phyloP scores from a whole-genome alignment of 2,888 invertebrate genomes.

The Calliphora vomitoria region DNA sequence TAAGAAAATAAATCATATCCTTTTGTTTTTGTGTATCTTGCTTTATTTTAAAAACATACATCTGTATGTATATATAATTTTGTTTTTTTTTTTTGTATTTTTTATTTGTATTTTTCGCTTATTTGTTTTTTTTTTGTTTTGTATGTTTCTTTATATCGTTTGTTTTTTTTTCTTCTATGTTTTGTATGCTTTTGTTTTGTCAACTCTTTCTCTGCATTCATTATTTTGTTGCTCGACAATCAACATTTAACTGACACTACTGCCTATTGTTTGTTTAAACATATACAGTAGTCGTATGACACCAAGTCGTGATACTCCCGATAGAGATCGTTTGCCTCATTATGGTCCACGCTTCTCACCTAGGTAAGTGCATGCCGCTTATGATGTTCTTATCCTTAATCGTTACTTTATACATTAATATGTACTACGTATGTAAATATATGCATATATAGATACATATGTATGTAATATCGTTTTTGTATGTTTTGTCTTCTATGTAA shows the following conservation, averaged over 20 bases:
- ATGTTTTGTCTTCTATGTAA: conserved; percentile 40
- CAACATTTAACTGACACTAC: conserved; percentile 53
- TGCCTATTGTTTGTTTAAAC: conserved; percentile 63
- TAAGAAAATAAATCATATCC: conserved; percentile 54
- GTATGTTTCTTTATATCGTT: conserved; percentile 75
- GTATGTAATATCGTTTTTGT: conserved; percentile 3
- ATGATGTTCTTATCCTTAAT: neutral
- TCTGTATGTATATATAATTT: conserved; percentile 61
- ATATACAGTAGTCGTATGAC: conserved; percentile 90
- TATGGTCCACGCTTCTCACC: conserved; percentile 95
- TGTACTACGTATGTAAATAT: no score
- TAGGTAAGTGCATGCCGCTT: conserved; percentile 81
- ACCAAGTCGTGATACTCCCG: conserved; percentile 93
- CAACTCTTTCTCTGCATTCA: conserved; percentile 76
- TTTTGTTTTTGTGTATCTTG: conserved; percentile 74
- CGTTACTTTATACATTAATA: neutral
- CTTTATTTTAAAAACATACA: conserved; percentile 41
- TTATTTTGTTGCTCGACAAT: conserved; percentile 64
- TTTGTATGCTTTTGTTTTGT: conserved; percentile 80
- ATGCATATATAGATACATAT: no score
- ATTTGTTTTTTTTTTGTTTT: conserved; percentile 77
- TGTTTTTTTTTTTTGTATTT: conserved; percentile 64
- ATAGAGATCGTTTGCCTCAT: conserved; percentile 92
- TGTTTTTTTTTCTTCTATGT: conserved; percentile 64
- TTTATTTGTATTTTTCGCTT: conserved; percentile 65